Evolutionary conservation across 2,797 vertebrate species (phyloP), one percentile per base, ranked within the genome.

Genomic region (Neomorphus geoffroyi): DNA sequence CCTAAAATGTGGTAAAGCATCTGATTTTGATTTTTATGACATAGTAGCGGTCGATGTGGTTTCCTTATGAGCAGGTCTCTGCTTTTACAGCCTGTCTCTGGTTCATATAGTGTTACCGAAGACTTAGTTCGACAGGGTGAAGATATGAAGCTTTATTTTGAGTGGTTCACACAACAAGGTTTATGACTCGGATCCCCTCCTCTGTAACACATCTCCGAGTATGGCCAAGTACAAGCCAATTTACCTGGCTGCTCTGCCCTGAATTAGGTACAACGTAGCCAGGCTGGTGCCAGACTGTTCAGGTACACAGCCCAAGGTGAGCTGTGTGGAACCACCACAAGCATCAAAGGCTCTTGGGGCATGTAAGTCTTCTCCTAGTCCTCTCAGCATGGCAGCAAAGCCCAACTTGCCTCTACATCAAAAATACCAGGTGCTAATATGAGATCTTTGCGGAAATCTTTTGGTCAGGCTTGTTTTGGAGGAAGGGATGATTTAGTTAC

Each of bases 241-340:
- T 41, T 53, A 13, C 2, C 2, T 18, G 62, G 32, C 33, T 62
- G 0, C 33, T 71, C 28, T 70, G 30, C 33, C 28, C 28, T 8
- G 48, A 46, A 9, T n/a, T 9, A n/a, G 13, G 12, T 37, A 27
- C 16, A 39, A 4, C 0, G 2, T 35, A 60, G 24, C 19, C 61
- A 65, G 12, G 27, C 13, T 35, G 22, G 26, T 58, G 24, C 19
- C 61, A 65, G 12, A 30, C 13, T 35, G 24, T 26, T 58, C 0
- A 1, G 24, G 16, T 8, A 7, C 27, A 5, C 8, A n/a, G 27
- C 28, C 7, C 8, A 0, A 5, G 8, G 9, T 72, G 30, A 48
- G 9, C 18, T 58, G 4, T 10, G 6, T 24, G 32, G 15, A 67
- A 67, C 15, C 15, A 19, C 10, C 14, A 2, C 4, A 16, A 4